Conservation (phyloP, 2,888 invertebrate genomes). For the Harmothoe impar region DNA sequence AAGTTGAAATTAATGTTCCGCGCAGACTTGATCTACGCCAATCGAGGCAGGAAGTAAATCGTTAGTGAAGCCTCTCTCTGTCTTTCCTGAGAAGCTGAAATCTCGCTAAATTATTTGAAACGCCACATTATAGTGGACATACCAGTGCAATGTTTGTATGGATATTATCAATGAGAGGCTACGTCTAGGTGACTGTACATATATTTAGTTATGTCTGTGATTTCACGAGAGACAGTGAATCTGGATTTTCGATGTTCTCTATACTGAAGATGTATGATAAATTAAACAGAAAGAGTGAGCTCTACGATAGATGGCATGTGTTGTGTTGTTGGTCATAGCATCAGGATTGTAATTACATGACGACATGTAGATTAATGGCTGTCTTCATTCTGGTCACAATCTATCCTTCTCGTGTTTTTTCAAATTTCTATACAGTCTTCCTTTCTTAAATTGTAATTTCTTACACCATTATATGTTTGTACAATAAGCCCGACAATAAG, state of each 20-base stretch:
- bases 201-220: constrained; percentile 36
- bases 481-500: too few relatives aligned
- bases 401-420: too few relatives aligned
- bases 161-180: not conserved
- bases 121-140: not conserved
- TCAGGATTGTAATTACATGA: too few relatives aligned
- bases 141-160: constrained; percentile 24
- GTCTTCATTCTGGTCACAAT: too few relatives aligned
- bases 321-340: too few relatives aligned
- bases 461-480: too few relatives aligned
- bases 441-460: too few relatives aligned
- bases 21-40: too few relatives aligned
- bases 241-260: constrained; percentile 14
- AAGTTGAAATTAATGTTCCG: not conserved
- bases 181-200: not conserved
- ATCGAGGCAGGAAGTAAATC: not conserved
- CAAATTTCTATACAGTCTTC: too few relatives aligned
- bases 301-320: too few relatives aligned
- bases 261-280: not conserved
- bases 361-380: too few relatives aligned
- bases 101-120: not conserved
- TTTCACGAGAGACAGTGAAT: not conserved
- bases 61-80: not conserved
- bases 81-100: not conserved
- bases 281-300: constrained; percentile 24